Evolutionary conservation across 2,113 vertebrate genomes (phyloP), one percentile per base, ranked within the genome.

Genomic region (Corythornis vintsioides): DNA sequence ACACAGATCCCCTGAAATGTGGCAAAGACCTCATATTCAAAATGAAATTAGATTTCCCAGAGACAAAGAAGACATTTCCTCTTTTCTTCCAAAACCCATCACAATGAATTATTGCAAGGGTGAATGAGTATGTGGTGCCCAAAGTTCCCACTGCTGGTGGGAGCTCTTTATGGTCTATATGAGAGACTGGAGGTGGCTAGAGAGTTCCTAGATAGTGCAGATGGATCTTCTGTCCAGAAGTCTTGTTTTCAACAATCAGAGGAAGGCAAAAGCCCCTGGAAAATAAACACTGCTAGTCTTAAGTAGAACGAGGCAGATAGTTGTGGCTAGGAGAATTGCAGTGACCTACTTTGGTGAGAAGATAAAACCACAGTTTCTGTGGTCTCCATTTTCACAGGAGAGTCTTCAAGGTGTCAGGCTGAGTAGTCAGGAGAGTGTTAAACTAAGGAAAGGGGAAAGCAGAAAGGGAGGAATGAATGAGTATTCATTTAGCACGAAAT

Each of bases 341-440:
- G 29, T 26, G 24, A 48, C 16, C 48, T 78, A 4, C 17, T 75
- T 78, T 35, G 35, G 10, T 52, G 60, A 74, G 61, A 75, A 87
- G 66, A 28, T 13, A 78, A 63, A 71, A 7, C 29, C 47, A 9
- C 18, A 2, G 26, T 79, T 64, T 83, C 3, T 5, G 18, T 8
- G 9, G 10, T 67, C 53, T 59, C 13, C 13, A 7, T 66, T 75
- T 87, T 69, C 38, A 84, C 31, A 73, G 48, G 24, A 84, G 12
- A 87, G 28, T 79, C 64, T 89, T 79, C 84, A 52, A 84, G 81
- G 45, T 71, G 70, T 48, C 50, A 55, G 65, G 33, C 71, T 72
- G 66, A 90, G 31, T 43, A 96, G 94, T 82, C 83, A 96, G 84
- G 93, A 96, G 92, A 94, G 94, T 90, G 96, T 96, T 96, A 95